Base-by-base conservation (phyloP, 2,113 vertebrate species). In the Sorex araneus region DNA sequence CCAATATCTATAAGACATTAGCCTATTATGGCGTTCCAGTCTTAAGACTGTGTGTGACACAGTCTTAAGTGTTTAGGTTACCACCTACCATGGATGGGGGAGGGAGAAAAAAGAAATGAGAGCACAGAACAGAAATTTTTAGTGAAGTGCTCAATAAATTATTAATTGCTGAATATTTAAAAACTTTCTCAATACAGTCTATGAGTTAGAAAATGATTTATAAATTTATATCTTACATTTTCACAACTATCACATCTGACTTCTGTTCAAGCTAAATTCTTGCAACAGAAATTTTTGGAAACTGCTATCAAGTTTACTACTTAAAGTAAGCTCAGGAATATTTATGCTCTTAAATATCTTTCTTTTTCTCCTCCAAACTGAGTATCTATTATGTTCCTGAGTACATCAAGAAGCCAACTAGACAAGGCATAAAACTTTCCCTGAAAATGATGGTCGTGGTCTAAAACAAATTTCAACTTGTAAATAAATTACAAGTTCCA, bases 261-360 rank as follows among this genome's bases (percentile, higher is more conserved):
- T 92, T 81, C 69, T 80, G 10, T 60, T 82, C 19, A 64, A 78
- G 70, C 34, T 78, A 90, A 94, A 95, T 76, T 86, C 36, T 63
- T 54, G 28, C 73, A 89, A 90, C 27, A 91, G n/a, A 74, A 19
- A 45, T 66, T 80, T 87, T 91, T 88, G 34, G 80, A 95, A 40
- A 40, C 27, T 54, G 8, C 28, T 64, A 79, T 89, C 40, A 89
- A 70, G 64, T 30, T 64, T 6, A 75, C 34, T 92, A 89, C 88
- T 88, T 32, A 34, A 88, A 74, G 74, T 81, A 64, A 19, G 2
- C 47, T 90, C 30, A 93, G 34, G 74, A 90, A 92, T 69, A 66
- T 4, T 27, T 57, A 15, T 81, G 54, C 7, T 63, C 23, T 27
- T 76, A 71, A 78, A 63, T 94, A 80, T 70, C 11, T 74, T 80